Conservation (phyloP, 2,888 invertebrate species). For the Diadegma fenestrale region DNA sequence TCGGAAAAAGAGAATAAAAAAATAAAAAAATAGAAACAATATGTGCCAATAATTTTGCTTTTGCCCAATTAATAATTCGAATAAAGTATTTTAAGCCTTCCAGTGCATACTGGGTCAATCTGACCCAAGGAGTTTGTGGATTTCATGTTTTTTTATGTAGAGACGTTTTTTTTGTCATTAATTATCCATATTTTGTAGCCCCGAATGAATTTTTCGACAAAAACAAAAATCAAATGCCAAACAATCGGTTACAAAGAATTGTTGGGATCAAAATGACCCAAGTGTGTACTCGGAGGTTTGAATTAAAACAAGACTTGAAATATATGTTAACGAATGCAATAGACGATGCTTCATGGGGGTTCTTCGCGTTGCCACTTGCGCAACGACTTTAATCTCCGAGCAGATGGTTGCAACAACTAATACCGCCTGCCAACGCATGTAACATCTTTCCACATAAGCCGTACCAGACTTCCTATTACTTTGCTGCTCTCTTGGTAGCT, state of each 20-base stretch:
- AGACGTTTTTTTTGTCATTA: no score
- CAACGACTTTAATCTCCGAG: conserved; percentile 68
- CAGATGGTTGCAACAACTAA: conserved; percentile 58
- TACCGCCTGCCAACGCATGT: conserved; percentile 42
- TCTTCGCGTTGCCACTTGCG: conserved; percentile 73
- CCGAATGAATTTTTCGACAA: no score
- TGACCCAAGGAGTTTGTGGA: no score
- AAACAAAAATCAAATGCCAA: no score
- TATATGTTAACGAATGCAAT: conserved; percentile 71
- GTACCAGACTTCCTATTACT: conserved; percentile 66
- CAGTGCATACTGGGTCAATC: no score
- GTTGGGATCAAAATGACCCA: no score
- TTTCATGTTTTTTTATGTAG: no score
- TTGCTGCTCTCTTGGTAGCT: conserved; percentile 17
- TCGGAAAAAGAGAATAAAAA: background rate
- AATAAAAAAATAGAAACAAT: background rate
- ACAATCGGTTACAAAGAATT: no score
- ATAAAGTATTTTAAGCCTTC: no score
- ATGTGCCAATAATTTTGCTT: background rate
- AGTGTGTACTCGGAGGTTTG: no score
- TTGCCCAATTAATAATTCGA: background rate
- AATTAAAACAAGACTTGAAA: no score
- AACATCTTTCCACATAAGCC: conserved; percentile 23
- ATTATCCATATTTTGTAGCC: no score
- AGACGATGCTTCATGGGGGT: conserved; percentile 75